Base-by-base conservation (phyloP, 1,140 invertebrate species). In the Ganaspis sp. region DNA sequence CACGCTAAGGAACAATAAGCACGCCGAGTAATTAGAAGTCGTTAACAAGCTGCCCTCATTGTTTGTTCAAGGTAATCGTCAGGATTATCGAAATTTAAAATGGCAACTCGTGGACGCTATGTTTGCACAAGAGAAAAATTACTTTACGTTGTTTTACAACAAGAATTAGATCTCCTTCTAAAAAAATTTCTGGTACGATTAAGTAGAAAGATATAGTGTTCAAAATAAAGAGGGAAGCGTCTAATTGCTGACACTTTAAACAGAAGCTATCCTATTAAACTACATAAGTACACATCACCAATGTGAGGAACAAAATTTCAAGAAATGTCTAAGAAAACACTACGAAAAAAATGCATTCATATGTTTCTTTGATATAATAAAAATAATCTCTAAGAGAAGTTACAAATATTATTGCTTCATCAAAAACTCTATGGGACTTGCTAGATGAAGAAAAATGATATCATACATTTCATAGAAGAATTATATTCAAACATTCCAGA, bases 41-140 rank as follows among this genome's bases (percentile, higher is more conserved):
- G 58, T 64, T 64, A 64, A 64, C 58, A 64, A 64, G 58, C 58
- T 34, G 58, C 58, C 58, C 58, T 64, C 58, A 0, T 34, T 64
- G 58, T 64, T 64, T 64, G 58, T 29, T 29, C 58, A 64, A 64
- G 58, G 58, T 64, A 64, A 34, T 64, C 58, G 58, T 58, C 21
- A 5, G 58, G 58, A 64, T 64, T 64, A 64, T 64, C 58, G 58
- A 64, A 64, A 64, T 64, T 64, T 64, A 64, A 64, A 64, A 64
- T n/a, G 26, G 23, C 58, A 34, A 64, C 58, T 64, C 23, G 23
- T 12, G 26, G 58, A 64, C 58, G n/a, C 12, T 29, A 64, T 64
- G 58, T 64, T 64, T 64, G 15, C 58, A n/a, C 54, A 12, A 23
- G 23, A n/a, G 58, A 64, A 64, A 64, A 64, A 29, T 34, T 29